A percentile compares a stretch with the other conserved stretches of the same genome.
Conservation (phyloP, 2,113 vertebrate species). For the Podiceps cristatus region DNA sequence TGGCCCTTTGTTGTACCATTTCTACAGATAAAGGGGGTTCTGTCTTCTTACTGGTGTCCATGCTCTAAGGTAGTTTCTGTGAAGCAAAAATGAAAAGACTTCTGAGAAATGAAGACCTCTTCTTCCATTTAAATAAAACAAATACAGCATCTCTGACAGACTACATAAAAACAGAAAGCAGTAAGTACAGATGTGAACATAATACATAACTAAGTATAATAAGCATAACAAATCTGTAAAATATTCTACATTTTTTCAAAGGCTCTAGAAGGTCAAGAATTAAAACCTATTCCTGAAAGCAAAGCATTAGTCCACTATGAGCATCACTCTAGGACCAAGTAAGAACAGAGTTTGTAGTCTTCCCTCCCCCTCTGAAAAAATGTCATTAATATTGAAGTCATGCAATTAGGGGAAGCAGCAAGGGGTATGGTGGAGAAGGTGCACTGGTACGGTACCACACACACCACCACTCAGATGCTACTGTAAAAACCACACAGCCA, state of each 20-base stretch:
- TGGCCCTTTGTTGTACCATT: conserved; percentile 77
- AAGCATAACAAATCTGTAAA: neutral
- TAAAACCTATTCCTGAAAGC: neutral
- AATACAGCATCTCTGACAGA: neutral
- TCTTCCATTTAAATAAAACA: neutral
- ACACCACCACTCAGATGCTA: neutral
- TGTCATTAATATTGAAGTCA: neutral
- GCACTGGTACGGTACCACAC: neutral
- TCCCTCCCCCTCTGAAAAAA: neutral
- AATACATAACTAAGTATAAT: neutral
- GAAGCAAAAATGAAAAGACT: neutral
- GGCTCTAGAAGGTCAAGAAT: neutral
- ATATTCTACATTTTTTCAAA: neutral
- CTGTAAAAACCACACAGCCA: neutral
- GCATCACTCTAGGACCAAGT: neutral
- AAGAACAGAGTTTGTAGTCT: neutral
- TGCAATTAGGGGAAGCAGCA: neutral
- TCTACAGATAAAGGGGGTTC: conserved; percentile 73
- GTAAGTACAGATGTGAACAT: neutral
- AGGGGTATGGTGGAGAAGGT: neutral
- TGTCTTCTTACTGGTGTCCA: conserved; percentile 81
- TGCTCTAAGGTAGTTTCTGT: conserved; percentile 66
- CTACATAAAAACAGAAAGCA: neutral
- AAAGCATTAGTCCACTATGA: neutral
- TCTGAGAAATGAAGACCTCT: neutral